phyloP scores from a whole-genome alignment of 2,113 vertebrate species.

The Mobula birostris region DNA sequence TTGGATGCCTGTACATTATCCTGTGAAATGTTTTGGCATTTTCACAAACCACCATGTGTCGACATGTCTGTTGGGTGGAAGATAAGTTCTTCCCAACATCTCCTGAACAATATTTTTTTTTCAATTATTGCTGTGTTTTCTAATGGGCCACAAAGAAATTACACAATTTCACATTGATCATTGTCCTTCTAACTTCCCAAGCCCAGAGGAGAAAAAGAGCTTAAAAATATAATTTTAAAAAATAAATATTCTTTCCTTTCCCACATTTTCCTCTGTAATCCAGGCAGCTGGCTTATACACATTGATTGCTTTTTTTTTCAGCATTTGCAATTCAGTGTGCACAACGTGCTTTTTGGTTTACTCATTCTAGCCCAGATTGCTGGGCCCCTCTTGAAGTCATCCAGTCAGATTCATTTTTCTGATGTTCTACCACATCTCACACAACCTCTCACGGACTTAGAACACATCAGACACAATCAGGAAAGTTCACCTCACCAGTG shows the following conservation, averaged over 20 bases:
- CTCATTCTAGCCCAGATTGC: neutral
- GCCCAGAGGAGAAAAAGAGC: neutral
- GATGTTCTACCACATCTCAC: too few relatives aligned
- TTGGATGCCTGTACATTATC: neutral
- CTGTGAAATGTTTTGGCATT: neutral
- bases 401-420: neutral
- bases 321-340: constrained; percentile 3
- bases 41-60: neutral
- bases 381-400: neutral
- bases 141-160: neutral
- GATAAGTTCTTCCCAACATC: neutral
- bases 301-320: constrained; percentile 15
- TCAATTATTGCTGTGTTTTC: too few relatives aligned
- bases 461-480: too few relatives aligned
- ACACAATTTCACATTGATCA: neutral
- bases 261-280: constrained; percentile 22
- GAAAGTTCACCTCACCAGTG: too few relatives aligned
- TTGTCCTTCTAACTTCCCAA: neutral
- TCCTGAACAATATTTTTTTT: neutral
- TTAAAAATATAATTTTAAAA: neutral
- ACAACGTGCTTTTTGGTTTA: constrained; percentile 21
- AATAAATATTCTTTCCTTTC: constrained; percentile 10
- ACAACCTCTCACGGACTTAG: too few relatives aligned
- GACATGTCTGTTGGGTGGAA: neutral
- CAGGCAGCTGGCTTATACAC: neutral